These are phyloP conservation scores for Ctenomys sociabilis DNA, from an alignment of 2,113 vertebrate genomes.

Conservation along the genomic window DNA sequence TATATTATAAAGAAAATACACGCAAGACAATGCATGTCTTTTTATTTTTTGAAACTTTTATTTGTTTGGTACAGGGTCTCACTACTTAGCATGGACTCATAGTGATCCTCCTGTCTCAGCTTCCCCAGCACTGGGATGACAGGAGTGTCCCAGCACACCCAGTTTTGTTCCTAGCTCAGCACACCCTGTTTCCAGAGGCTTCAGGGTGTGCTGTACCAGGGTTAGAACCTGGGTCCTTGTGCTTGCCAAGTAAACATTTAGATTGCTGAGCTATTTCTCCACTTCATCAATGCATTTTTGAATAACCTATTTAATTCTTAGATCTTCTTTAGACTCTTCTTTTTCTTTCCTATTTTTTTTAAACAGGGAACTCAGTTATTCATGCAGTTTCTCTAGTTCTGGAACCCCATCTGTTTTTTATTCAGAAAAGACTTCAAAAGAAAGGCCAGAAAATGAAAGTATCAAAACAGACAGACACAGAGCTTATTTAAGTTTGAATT, in stretches of 20 bases:
- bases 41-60: too few species aligned
- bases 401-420: constrained; percentile 74
- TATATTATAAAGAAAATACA: not conserved
- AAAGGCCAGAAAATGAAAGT: constrained; percentile 77
- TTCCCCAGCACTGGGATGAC: too few species aligned
- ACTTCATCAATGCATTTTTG: not conserved
- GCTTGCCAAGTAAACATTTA: too few species aligned
- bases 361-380: constrained; percentile 58
- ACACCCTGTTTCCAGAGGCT: too few species aligned
- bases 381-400: constrained; percentile 59
- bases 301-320: constrained; percentile 39
- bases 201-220: too few species aligned
- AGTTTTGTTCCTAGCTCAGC: too few species aligned
- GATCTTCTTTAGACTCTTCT: constrained; percentile 7
- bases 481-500: constrained; percentile 85
- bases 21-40: not conserved
- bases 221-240: too few species aligned
- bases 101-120: too few species aligned
- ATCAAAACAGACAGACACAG: constrained; percentile 84
- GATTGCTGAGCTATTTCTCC: too few species aligned
- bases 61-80: too few species aligned
- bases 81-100: too few species aligned
- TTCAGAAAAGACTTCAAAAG: constrained; percentile 76
- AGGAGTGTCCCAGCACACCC: too few species aligned
- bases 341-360: not conserved